A percentile compares a stretch with the other conserved stretches of the same genome.
Evolutionary conservation across 2,888 invertebrate species (phyloP).

Genomic region (Caenorhabditis virilis): DNA sequence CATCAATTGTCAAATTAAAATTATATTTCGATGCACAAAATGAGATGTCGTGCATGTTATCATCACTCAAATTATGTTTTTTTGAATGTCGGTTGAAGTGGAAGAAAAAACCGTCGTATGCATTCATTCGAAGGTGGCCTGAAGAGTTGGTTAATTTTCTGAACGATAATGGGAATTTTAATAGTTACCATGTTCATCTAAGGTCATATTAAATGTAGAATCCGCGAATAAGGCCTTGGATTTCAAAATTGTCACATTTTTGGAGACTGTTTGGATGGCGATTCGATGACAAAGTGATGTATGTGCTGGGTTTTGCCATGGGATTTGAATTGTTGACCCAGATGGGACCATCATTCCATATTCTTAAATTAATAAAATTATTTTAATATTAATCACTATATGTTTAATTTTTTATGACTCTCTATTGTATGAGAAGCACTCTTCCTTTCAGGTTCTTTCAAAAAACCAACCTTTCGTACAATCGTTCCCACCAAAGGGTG

Average conservation of each 20-base stretch:
- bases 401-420: too few relatives aligned
- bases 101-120: slow-evolving; percentile 64
- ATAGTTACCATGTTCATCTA: slow-evolving; percentile 46
- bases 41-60: slow-evolving; percentile 61
- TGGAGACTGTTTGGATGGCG: slow-evolving; percentile 49
- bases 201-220: slow-evolving; percentile 61
- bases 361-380: slow-evolving; percentile 47
- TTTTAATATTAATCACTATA: background rate
- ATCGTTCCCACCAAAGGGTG: slow-evolving; percentile 63
- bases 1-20: slow-evolving; percentile 62
- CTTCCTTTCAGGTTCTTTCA: background rate
- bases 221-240: slow-evolving; percentile 63
- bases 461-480: slow-evolving; percentile 56
- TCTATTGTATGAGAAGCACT: too few relatives aligned
- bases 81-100: slow-evolving; percentile 50
- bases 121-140: slow-evolving; percentile 55
- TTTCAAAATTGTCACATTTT: slow-evolving; percentile 52
- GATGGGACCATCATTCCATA: slow-evolving; percentile 65
- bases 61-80: slow-evolving; percentile 50
- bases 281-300: slow-evolving; percentile 63
- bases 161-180: background rate
- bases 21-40: slow-evolving; percentile 60
- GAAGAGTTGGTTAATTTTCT: slow-evolving; percentile 2
- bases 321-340: slow-evolving; percentile 61
- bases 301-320: slow-evolving; percentile 67